These are phyloP conservation scores for Petrocephalus zakoni DNA, from an alignment of 2,113 vertebrate genomes.

Conservation along the genomic window DNA sequence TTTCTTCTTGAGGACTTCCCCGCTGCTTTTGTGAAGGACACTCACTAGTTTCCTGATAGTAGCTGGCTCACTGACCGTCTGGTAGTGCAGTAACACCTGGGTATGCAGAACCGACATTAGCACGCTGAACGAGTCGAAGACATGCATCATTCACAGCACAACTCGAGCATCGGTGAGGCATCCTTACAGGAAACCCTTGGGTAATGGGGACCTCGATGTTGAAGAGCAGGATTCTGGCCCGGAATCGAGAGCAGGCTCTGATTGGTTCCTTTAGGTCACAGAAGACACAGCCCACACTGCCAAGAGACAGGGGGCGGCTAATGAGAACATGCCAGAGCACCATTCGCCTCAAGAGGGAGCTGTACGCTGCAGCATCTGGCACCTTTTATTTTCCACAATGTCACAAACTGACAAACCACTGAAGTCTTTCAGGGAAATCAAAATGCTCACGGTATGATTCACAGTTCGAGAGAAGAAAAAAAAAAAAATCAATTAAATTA, in stretches of 20 bases:
- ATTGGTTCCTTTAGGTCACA: constrained; percentile 87
- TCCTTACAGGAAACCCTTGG: constrained; percentile 91
- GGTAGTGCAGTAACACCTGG: constrained; percentile 91
- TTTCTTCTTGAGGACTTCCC: constrained; percentile 93
- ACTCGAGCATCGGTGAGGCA: not conserved
- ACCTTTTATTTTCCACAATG: constrained; percentile 18
- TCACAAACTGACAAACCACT: constrained; percentile 5
- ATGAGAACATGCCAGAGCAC: not conserved
- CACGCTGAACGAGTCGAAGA: not conserved
- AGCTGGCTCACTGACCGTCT: constrained; percentile 91
- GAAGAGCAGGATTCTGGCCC: constrained; percentile 89
- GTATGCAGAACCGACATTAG: constrained; percentile 23
- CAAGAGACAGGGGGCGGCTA: constrained; percentile 21
- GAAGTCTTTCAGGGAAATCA: not conserved
- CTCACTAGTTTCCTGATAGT: constrained; percentile 82
- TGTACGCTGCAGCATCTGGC: not conserved
- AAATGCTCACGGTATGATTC: constrained; percentile 12
- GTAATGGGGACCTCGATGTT: constrained; percentile 93
- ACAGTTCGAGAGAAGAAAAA: not conserved
- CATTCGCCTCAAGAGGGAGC: not conserved
- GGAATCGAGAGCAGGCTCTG: constrained; percentile 81
- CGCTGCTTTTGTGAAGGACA: constrained; percentile 87
- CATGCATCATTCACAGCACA: not conserved
- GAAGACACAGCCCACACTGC: constrained; percentile 87
- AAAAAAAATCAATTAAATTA: constrained; percentile 4